These are phyloP conservation scores for Drepanosiphum platanoidis DNA, from an alignment of 2,888 invertebrate genomes.

Conservation along the genomic window DNA sequence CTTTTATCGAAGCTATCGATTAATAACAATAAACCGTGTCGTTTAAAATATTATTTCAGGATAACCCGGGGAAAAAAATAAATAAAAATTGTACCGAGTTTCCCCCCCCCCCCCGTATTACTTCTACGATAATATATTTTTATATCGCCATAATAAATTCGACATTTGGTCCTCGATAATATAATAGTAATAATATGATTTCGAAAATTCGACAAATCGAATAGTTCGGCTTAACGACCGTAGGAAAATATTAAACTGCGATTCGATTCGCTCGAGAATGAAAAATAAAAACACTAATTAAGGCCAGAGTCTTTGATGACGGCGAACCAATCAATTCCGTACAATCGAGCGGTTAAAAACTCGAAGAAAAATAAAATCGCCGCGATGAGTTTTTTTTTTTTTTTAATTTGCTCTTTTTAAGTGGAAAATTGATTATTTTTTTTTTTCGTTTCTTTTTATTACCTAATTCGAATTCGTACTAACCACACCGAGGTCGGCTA, in stretches of 20 bases:
- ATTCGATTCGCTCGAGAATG: not conserved
- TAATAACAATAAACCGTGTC: no score
- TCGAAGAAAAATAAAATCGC: not conserved
- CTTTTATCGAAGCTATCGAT: no score
- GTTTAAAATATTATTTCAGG: not conserved
- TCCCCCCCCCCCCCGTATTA: no score
- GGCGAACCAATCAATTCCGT: not conserved
- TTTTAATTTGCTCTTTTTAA: not conserved
- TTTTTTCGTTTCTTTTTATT: not conserved
- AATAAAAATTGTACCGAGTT: not conserved
- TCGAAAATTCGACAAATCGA: not conserved
- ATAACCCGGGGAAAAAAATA: not conserved
- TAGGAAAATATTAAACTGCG: not conserved
- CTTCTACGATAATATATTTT: no score
- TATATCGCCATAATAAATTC: not conserved
- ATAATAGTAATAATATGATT: not conserved
- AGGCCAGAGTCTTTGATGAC: not conserved
- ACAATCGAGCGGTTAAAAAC: not conserved
- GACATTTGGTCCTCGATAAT: not conserved
- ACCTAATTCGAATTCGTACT: not conserved
- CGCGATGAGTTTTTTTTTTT: not conserved
- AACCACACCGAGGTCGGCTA: no score
- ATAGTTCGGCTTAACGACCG: not conserved
- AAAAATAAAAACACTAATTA: slow-evolving; percentile 21
- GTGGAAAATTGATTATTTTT: not conserved